phyloP scores from a whole-genome alignment of 2,888 invertebrate species.

The Orchestes rusci region DNA sequence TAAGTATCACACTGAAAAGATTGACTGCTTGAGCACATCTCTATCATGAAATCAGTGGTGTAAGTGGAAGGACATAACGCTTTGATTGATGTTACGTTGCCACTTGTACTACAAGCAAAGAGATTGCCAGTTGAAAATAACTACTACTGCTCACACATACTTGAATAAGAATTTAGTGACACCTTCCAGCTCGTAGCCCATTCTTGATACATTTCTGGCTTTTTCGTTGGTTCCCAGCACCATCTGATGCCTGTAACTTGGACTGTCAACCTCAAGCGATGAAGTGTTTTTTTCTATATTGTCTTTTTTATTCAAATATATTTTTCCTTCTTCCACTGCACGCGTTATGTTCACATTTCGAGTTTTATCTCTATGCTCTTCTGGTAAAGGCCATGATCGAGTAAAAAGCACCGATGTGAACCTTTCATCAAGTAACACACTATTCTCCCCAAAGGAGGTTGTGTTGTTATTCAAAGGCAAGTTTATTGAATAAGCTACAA shows the following conservation, averaged over 20 bases:
- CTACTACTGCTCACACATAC: too few relatives aligned
- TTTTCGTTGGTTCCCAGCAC: conserved; percentile 57
- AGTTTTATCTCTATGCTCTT: conserved; percentile 13
- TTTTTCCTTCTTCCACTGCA: conserved; percentile 43
- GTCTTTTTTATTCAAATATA: conserved; percentile 51
- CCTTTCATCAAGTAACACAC: conserved; percentile 11
- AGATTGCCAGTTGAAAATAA: too few relatives aligned
- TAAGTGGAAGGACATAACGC: conserved; percentile 13
- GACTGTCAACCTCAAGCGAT: conserved; percentile 50
- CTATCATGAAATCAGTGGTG: conserved; percentile 14
- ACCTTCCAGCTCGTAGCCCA: conserved; percentile 61
- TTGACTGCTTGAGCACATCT: conserved; percentile 30
- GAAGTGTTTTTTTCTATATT: conserved; percentile 49
- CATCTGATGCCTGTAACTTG: conserved; percentile 63
- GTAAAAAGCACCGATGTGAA: conserved; percentile 24
- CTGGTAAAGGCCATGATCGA: conserved; percentile 28
- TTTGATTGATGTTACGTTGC: too few relatives aligned
- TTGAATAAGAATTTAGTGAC: conserved; percentile 56
- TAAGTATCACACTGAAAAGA: conserved; percentile 28
- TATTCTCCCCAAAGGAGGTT: conserved; percentile 9
- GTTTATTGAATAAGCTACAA: conserved; percentile 27
- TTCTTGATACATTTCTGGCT: conserved; percentile 56
- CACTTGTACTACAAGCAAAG: too few relatives aligned
- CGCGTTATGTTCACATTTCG: conserved; percentile 15
- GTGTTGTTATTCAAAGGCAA: conserved; percentile 10